These are phyloP conservation scores for Leptatherina wallacei DNA, from an alignment of 2,797 vertebrate genomes.

Conservation along the genomic window DNA sequence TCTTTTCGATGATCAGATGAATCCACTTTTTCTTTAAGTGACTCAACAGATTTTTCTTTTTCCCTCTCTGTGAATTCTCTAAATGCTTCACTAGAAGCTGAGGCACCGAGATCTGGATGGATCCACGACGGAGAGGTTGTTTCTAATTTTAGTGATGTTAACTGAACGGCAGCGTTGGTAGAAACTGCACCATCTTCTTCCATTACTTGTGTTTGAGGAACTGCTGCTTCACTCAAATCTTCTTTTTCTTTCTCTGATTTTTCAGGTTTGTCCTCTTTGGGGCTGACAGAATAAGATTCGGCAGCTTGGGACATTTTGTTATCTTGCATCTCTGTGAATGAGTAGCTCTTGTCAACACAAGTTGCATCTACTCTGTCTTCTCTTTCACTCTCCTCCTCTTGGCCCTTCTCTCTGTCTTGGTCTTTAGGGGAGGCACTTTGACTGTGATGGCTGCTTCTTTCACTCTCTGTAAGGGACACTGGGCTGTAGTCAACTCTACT, in stretches of 20 bases:
- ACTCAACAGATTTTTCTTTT: conserved; percentile 65
- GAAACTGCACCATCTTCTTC: conserved; percentile 62
- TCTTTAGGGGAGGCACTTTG: conserved; percentile 70
- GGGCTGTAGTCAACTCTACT: conserved; percentile 74
- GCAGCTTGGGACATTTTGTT: conserved; percentile 77
- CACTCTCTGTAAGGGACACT: conserved; percentile 71
- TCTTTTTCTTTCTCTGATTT: conserved; percentile 81
- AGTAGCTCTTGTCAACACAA: conserved; percentile 86
- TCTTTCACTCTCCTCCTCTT: conserved; percentile 79
- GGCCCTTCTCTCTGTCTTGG: conserved; percentile 77
- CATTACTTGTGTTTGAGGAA: conserved; percentile 34
- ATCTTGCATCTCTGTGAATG: conserved; percentile 86
- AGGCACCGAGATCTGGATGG: conserved; percentile 41
- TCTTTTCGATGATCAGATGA: conserved; percentile 60
- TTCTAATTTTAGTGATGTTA: conserved; percentile 83
- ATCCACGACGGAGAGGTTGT: conserved; percentile 79
- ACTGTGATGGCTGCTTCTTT: conserved; percentile 68
- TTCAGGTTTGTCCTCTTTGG: conserved; percentile 81
- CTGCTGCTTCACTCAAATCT: conserved; percentile 32
- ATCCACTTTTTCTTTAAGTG: conserved; percentile 66
- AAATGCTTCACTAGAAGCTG: conserved; percentile 23
- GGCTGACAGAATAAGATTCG: conserved; percentile 68
- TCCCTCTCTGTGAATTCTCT: conserved; percentile 65
- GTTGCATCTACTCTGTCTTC: conserved; percentile 88
- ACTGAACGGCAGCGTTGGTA: conserved; percentile 79